Percentiles rank a stretch among this genome's conserved stretches.
Evolutionary conservation across 2,888 invertebrate genomes (phyloP).

Genomic region (Napeogenes inachia): DNA sequence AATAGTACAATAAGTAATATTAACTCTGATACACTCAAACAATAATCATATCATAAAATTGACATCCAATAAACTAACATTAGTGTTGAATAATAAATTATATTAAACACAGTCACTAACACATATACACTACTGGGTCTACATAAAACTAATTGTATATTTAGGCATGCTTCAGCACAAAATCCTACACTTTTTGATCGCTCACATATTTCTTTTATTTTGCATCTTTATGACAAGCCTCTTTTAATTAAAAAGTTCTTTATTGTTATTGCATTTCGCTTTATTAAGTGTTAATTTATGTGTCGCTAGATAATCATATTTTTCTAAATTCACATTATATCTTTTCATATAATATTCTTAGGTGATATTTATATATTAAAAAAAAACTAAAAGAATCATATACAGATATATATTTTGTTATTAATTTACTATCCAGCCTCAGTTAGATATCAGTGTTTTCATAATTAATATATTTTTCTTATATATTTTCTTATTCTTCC

Average conservation of each 20-base stretch:
- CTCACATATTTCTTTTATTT: conserved; percentile 1
- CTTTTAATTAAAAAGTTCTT: background rate
- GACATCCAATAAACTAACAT: background rate
- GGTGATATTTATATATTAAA: no score
- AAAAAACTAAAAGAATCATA: no score
- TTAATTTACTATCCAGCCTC: background rate
- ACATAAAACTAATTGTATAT: conserved; percentile 36
- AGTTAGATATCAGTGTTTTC: background rate
- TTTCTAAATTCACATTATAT: no score
- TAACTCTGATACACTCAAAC: background rate
- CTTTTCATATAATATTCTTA: no score
- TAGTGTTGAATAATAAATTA: background rate
- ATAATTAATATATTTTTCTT: background rate
- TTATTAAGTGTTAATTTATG: background rate
- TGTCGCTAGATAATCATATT: no score
- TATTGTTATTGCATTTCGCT: background rate
- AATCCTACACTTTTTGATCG: conserved; percentile 19
- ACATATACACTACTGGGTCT: conserved; percentile 67
- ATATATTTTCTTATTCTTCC: conserved; percentile 46
- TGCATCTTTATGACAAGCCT: background rate
- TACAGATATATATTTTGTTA: no score
- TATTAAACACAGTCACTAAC: conserved; percentile 40
- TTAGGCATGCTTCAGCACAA: conserved; percentile 32
- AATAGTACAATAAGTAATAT: background rate
- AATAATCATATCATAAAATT: background rate